Evolutionary conservation across 2,113 vertebrate genomes (phyloP).

Genomic region (Microcebus griseorufus): DNA sequence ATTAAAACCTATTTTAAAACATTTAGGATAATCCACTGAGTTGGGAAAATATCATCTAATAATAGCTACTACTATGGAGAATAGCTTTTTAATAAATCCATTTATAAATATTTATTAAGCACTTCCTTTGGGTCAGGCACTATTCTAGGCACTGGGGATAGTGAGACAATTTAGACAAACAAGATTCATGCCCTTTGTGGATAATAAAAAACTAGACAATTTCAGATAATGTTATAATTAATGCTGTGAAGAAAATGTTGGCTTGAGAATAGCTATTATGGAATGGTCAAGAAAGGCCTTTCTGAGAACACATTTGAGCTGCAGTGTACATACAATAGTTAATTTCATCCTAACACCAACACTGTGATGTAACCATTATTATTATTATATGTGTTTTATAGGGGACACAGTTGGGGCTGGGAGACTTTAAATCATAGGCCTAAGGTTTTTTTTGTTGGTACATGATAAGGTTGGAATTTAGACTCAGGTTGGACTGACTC

Average conservation of each 20-base stretch:
- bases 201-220: not conserved
- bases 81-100: slow-evolving; percentile 16
- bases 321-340: not conserved
- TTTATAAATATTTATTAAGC: slow-evolving; percentile 37
- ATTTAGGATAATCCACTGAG: slow-evolving; percentile 20
- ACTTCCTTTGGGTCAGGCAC: not conserved
- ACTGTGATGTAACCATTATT: not conserved
- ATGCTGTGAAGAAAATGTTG: not conserved
- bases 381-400: not conserved
- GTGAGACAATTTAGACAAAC: not conserved
- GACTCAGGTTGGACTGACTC: not conserved
- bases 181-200: not conserved
- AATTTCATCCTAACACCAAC: not conserved
- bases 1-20: slow-evolving; percentile 42
- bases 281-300: not conserved
- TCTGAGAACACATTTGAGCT: not conserved
- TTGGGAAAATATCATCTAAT: slow-evolving; percentile 8
- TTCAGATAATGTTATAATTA: not conserved
- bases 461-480: not conserved
- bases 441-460: not conserved
- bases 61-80: not conserved
- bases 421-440: not conserved
- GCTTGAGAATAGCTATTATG: not conserved
- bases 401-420: not conserved
- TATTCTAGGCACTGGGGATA: not conserved